phyloP scores from a whole-genome alignment of 1,140 invertebrate species.

The Lutraria rhynchaena region DNA sequence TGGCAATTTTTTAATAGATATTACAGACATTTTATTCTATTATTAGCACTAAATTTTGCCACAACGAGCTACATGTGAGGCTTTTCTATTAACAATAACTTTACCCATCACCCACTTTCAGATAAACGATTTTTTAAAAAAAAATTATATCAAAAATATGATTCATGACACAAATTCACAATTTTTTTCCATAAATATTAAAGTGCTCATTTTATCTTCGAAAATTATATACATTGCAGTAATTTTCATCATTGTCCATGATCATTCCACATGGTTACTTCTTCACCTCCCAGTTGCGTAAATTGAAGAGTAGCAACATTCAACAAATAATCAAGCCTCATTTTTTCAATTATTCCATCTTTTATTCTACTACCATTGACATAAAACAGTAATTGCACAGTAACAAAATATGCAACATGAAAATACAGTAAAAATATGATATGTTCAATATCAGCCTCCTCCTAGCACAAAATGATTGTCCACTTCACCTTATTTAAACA shows the following conservation, averaged over 20 bases:
- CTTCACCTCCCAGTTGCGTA: too few species aligned
- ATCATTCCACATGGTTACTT: too few species aligned
- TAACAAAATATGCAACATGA: conserved; percentile 18
- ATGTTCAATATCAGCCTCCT: too few species aligned
- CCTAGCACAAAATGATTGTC: too few species aligned
- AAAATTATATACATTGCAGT: too few species aligned
- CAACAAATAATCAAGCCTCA: conserved; percentile 28
- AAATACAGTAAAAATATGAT: too few species aligned
- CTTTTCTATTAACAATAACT: conserved; percentile 29
- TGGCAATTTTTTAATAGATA: conserved; percentile 4
- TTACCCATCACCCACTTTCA: conserved; percentile 31
- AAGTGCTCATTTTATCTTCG: too few species aligned
- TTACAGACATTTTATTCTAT: conserved; percentile 1
- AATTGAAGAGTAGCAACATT: too few species aligned
- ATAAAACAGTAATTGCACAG: conserved; percentile 45
- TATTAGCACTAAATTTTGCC: conserved; percentile 27
- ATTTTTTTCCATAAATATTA: background rate
- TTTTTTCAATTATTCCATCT: background rate
- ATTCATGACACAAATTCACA: conserved; percentile 23
- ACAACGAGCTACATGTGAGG: conserved; percentile 31
- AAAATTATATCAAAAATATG: background rate
- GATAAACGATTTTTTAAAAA: conserved; percentile 1
- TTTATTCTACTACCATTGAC: conserved; percentile 24
- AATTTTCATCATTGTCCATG: too few species aligned
- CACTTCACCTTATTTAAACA: too few species aligned